Percentiles rank a stretch among this genome's conserved stretches.
Conservation (phyloP, 2,113 vertebrate species). For the Thunnus thynnus region DNA sequence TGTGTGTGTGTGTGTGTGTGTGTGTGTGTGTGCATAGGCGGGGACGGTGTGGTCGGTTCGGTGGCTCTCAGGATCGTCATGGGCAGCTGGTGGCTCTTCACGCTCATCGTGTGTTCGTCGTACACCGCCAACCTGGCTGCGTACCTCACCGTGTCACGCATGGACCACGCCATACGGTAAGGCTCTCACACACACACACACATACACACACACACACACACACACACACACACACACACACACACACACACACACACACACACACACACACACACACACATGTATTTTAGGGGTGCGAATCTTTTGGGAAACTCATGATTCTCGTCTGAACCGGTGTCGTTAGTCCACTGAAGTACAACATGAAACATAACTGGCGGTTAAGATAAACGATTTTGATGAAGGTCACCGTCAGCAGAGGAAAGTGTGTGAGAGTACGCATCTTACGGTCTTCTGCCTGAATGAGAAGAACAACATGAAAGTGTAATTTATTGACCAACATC, state of each 20-base stretch:
- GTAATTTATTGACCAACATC: no score
- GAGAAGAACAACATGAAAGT: no score
- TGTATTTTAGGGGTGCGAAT: no score
- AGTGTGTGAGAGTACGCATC: no score
- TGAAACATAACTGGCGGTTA: no score
- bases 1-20: conserved; percentile 22
- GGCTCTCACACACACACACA: not conserved
- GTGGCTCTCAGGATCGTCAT: conserved; percentile 97
- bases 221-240: not conserved
- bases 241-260: conserved; percentile 5
- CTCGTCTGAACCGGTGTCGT: no score
- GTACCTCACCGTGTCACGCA: conserved; percentile 92
- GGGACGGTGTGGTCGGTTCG: conserved; percentile 89
- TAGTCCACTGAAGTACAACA: no score
- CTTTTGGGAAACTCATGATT: no score
- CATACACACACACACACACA: not conserved
- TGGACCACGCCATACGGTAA: conserved; percentile 79
- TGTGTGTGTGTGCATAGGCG: conserved; percentile 83
- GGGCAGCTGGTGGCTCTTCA: conserved; percentile 99
- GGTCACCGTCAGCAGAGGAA: no score
- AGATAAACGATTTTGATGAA: no score
- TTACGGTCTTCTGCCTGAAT: no score
- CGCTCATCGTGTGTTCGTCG: conserved; percentile 96
- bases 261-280: not conserved
- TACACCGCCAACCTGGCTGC: conserved; percentile 98